Conservation (phyloP, 2,113 vertebrate genomes). For the Pyrgilauda ruficollis region DNA sequence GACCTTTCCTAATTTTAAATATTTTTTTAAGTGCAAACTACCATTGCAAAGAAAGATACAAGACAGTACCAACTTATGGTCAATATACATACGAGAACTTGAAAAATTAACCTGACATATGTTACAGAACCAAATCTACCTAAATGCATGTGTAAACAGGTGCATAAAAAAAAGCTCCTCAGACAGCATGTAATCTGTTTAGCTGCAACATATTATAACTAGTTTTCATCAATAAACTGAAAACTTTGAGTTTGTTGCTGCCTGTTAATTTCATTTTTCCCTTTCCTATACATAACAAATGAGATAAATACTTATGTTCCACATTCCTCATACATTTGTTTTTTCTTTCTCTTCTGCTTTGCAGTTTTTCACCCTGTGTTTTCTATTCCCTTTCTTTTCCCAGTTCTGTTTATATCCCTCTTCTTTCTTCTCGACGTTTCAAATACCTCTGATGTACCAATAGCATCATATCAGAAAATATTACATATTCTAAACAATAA, state of each 20-base stretch:
- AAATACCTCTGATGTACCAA: neutral
- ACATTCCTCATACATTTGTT: neutral
- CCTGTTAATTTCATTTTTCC: neutral
- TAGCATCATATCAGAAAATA: neutral
- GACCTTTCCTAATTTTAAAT: neutral
- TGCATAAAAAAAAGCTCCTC: neutral
- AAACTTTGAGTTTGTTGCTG: neutral
- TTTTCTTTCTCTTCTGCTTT: neutral
- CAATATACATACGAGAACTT: neutral
- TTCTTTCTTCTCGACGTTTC: neutral
- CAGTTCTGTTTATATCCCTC: neutral
- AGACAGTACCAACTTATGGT: neutral
- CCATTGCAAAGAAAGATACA: neutral
- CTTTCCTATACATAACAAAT: neutral
- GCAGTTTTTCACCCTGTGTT: neutral
- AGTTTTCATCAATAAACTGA: neutral
- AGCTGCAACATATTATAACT: neutral
- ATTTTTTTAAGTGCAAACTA: neutral
- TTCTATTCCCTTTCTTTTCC: neutral
- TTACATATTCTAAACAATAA: neutral
- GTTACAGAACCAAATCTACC: neutral
- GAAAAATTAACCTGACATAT: neutral
- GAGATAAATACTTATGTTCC: neutral
- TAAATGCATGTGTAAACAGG: neutral
- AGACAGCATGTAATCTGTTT: neutral